phyloP scores from a whole-genome alignment of 2,113 vertebrate species.

The Triplophysa dalaica region DNA sequence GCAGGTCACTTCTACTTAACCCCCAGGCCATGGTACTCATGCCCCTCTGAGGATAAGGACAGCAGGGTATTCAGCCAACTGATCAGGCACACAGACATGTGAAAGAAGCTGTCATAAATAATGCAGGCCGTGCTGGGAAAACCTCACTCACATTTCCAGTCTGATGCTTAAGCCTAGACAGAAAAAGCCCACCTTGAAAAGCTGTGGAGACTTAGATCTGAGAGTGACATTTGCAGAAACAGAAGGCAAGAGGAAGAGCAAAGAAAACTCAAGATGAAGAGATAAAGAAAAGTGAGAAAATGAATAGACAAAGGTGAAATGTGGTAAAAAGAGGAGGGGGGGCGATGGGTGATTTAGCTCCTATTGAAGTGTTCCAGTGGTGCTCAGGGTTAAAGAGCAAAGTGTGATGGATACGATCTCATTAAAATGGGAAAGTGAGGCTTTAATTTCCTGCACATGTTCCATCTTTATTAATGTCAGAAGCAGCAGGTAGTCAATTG shows the following conservation, averaged over 20 bases:
- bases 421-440: slow-evolving; percentile 61
- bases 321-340: slow-evolving; percentile 1
- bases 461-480: slow-evolving; percentile 67
- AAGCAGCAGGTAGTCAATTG: slow-evolving; percentile 60
- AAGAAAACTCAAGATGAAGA: slow-evolving; percentile 24
- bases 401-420: slow-evolving; percentile 66
- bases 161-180: neutral
- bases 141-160: slow-evolving; percentile 33
- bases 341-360: slow-evolving; percentile 39
- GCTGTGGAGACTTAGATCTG: neutral
- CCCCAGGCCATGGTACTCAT: slow-evolving; percentile 12
- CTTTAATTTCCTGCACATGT: slow-evolving; percentile 63
- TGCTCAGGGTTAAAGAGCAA: slow-evolving; percentile 55
- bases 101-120: slow-evolving; percentile 49
- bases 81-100: slow-evolving; percentile 36
- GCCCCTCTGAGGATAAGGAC: slow-evolving; percentile 6
- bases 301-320: slow-evolving; percentile 23
- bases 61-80: slow-evolving; percentile 12
- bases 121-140: slow-evolving; percentile 37
- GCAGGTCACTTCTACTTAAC: slow-evolving; percentile 37
- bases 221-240: slow-evolving; percentile 27
- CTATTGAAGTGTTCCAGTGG: slow-evolving; percentile 44
- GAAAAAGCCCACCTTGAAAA: slow-evolving; percentile 15
- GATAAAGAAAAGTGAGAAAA: slow-evolving; percentile 16
- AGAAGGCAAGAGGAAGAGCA: slow-evolving; percentile 9